phyloP scores from a whole-genome alignment of 2,888 invertebrate genomes.

The Coelinius sp. region DNA sequence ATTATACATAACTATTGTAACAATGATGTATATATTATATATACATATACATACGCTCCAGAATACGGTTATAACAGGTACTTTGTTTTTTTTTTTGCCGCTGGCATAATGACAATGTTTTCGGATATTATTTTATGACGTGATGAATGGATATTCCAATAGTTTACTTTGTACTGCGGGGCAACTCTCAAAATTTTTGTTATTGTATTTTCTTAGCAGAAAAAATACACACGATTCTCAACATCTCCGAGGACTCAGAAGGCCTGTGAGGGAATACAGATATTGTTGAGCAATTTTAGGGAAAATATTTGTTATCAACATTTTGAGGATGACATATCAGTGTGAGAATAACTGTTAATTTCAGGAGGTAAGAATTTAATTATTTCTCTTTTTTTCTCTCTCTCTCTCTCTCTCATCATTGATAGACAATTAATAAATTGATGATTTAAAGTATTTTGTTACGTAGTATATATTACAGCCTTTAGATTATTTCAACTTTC shows the following conservation, averaged over 20 bases:
- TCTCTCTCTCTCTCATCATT: too few relatives aligned
- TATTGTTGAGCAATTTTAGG: neutral
- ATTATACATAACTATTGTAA: neutral
- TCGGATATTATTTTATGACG: neutral
- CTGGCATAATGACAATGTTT: neutral
- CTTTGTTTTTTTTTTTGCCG: too few relatives aligned
- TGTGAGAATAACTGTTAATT: conserved; percentile 5
- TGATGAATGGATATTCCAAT: too few relatives aligned
- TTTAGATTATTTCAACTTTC: too few relatives aligned
- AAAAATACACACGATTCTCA: neutral
- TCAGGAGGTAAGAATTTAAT: neutral
- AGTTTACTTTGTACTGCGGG: neutral
- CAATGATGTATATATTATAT: too few relatives aligned
- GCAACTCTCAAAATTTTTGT: neutral
- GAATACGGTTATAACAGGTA: neutral
- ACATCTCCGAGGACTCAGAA: neutral
- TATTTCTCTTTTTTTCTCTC: too few relatives aligned
- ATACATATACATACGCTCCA: too few relatives aligned
- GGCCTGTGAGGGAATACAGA: too few relatives aligned
- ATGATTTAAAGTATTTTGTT: conserved; percentile 20
- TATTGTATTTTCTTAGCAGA: too few relatives aligned
- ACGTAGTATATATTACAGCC: neutral
- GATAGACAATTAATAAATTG: neutral
- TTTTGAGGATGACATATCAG: conserved; percentile 14
- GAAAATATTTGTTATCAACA: neutral